These are phyloP conservation scores for Cygnus olor DNA, from an alignment of 2,797 vertebrate genomes.

Conservation along the genomic window DNA sequence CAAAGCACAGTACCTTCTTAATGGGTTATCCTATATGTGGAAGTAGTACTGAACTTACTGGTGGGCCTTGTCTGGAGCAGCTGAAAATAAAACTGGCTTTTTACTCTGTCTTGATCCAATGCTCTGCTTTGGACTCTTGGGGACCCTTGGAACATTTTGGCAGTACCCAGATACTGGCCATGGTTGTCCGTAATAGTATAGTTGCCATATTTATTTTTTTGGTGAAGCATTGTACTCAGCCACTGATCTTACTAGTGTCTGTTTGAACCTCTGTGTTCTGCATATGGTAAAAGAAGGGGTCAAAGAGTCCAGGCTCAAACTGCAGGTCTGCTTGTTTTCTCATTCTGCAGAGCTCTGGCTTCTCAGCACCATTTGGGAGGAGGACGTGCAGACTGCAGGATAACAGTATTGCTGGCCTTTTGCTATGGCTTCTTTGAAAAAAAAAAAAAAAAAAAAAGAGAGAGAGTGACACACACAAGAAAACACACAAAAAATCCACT, in stretches of 20 bases:
- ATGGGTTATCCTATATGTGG: background rate
- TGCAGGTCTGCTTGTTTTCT: background rate
- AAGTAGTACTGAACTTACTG: background rate
- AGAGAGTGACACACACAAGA: too few species aligned
- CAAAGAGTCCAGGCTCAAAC: background rate
- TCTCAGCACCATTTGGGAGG: background rate
- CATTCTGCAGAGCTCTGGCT: background rate
- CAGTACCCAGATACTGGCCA: background rate
- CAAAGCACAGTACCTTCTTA: background rate
- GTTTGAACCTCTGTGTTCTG: background rate
- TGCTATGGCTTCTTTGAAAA: background rate
- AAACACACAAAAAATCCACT: background rate
- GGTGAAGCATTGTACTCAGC: fast-evolving
- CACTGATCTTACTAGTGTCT: background rate
- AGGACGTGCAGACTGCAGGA: background rate
- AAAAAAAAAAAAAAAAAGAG: background rate
- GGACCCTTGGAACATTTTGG: background rate
- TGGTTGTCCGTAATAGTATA: background rate
- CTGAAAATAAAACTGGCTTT: background rate
- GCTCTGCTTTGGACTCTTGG: background rate
- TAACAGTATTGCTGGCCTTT: background rate
- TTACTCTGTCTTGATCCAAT: background rate
- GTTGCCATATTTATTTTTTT: background rate
- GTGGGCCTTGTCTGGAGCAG: background rate
- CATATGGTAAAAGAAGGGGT: background rate